These are phyloP conservation scores for Melieria crassipennis DNA, from an alignment of 2,888 invertebrate species.

Conservation along the genomic window DNA sequence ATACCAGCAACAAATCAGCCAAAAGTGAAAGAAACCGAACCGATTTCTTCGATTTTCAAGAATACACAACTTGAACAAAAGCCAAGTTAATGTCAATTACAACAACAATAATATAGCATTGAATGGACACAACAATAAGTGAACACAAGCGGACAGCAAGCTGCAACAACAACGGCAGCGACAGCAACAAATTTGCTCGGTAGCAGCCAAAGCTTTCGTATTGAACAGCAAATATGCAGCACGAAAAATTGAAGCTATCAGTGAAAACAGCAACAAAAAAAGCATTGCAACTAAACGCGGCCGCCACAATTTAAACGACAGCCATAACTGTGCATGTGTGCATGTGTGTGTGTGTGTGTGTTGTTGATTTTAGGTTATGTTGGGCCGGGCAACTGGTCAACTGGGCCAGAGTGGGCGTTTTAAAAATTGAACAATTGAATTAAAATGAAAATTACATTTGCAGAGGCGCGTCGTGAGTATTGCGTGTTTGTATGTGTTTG, in stretches of 20 bases:
- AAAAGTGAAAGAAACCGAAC: too few species aligned
- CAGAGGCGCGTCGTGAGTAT: background rate
- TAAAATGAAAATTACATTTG: conserved; percentile 2
- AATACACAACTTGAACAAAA: too few species aligned
- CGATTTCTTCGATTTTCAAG: too few species aligned
- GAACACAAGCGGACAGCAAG: background rate
- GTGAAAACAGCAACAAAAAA: background rate
- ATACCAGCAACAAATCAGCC: too few species aligned
- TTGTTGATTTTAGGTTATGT: too few species aligned
- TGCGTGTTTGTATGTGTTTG: conserved; percentile 6
- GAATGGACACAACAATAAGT: background rate
- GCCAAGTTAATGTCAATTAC: too few species aligned
- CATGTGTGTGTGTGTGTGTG: too few species aligned
- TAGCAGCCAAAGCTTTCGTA: too few species aligned
- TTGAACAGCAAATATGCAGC: too few species aligned
- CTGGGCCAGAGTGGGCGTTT: background rate
- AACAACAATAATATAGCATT: too few species aligned
- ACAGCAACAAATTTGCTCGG: background rate
- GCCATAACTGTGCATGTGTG: background rate
- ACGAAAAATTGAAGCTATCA: background rate
- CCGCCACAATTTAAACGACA: background rate
- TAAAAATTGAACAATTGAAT: conserved; percentile 4
- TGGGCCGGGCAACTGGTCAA: too few species aligned
- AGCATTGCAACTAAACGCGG: too few species aligned
- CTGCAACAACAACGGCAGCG: background rate